Evolutionary conservation across 2,888 invertebrate species (phyloP), one percentile per base, ranked within the genome.

Genomic region (Ophonus ardosiacus): DNA sequence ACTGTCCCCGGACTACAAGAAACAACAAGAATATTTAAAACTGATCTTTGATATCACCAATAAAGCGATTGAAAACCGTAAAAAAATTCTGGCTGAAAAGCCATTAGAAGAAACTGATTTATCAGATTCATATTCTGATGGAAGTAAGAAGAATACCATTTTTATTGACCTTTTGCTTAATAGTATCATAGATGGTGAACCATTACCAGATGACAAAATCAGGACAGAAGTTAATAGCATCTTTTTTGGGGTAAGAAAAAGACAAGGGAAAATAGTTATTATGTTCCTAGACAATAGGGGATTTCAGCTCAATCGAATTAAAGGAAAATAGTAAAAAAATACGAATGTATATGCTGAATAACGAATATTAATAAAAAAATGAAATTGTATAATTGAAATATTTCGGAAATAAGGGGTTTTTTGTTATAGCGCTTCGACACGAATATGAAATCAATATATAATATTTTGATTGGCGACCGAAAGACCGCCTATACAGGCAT

Each of bases 61-160:
- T 21, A 61, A 40, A 61, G 21, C 74, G 7, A 83, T 83, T 17
- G 18, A 57, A 17, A 59, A 83, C 59, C 71, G 76, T 6, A 40
- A 59, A 40, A 40, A 15, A 83, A n/a, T 15, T 71, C n/a, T 38
- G 61, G 40, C 61, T 31, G 31, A 31, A 31, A 31, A 31, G 3
- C 31, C 2, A 5, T 31, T 6, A 1, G 31, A 31, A 31, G 31
- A 31, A 31, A 4, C 31, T 63, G 63, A 63, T 1, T 18, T 21
- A 63, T 63, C 5, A 0, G 13, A 63, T 10, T 21, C 63, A 21
- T 7, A 24, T 13, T 13, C 13, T 1, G 21, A 63, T 3, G 63
- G 21, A 5, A 63, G 10, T 3, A 63, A 63, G 59, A 59, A 21
- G 21, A 10, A 24, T 1, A 13, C 21, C 21, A 63, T 63, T 21